Evolutionary conservation across 2,888 invertebrate genomes (phyloP).

Genomic region (Oxyteleia sp.): DNA sequence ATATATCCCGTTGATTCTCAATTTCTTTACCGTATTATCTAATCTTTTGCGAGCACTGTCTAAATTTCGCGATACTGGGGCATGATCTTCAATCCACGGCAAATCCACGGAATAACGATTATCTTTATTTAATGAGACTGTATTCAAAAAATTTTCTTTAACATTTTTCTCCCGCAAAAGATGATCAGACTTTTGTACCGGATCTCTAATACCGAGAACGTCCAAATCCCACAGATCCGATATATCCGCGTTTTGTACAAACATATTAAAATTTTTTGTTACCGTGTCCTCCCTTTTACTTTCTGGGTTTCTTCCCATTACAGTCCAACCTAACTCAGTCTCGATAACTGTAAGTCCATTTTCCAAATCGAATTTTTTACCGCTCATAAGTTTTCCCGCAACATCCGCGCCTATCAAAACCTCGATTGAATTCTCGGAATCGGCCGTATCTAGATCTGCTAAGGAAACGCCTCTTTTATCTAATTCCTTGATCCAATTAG

Average conservation of each 20-base stretch:
- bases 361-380: slow-evolving; percentile 66
- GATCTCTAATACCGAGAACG: slow-evolving; percentile 80
- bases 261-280: slow-evolving; percentile 45
- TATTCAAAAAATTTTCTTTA: slow-evolving; percentile 77
- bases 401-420: slow-evolving; percentile 77
- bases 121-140: slow-evolving; percentile 73
- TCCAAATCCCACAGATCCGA: slow-evolving; percentile 81
- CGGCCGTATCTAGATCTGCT: slow-evolving; percentile 21
- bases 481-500: slow-evolving; percentile 68
- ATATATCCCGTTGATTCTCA: slow-evolving; percentile 59
- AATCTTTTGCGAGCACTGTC: slow-evolving; percentile 76
- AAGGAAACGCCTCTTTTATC: slow-evolving; percentile 46
- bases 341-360: slow-evolving; percentile 78
- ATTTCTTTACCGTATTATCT: slow-evolving; percentile 72
- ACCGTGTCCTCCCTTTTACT: slow-evolving; percentile 52
- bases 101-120: slow-evolving; percentile 80
- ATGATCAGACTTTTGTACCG: slow-evolving; percentile 74
- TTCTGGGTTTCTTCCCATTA: slow-evolving; percentile 75
- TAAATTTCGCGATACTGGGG: slow-evolving; percentile 77
- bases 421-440: slow-evolving; percentile 67
- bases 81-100: slow-evolving; percentile 81
- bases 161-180: slow-evolving; percentile 72
- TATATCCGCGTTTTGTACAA: slow-evolving; percentile 71
- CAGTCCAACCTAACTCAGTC: slow-evolving; percentile 78
- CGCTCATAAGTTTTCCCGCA: slow-evolving; percentile 76